Base-by-base conservation (phyloP, 2,113 vertebrate species). In the Nesogale talazaci region DNA sequence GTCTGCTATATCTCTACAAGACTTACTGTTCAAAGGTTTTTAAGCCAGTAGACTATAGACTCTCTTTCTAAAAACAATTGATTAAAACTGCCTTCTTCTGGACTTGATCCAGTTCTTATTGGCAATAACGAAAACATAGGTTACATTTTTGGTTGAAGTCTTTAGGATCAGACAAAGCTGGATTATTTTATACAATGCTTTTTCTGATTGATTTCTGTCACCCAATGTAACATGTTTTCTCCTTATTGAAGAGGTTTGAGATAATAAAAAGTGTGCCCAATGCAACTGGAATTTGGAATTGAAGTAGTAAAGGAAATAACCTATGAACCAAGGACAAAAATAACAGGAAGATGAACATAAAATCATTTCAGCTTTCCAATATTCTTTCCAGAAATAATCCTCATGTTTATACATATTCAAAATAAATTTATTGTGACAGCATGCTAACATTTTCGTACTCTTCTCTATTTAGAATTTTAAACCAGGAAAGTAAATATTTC, bases 1-100 rank as follows among this genome's bases (percentile, higher is more conserved):
- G 84, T 88, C 77, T 93, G 87, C 95, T 94, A 59, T 96, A 92
- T 94, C 90, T 95, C 88, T 94, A 85, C 70, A 88, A 97, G 96
- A 97, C 93, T 94, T 95, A 96, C 56, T 93, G 83, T 92, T 96
- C 7, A 52, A 96, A 95, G 81, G 91, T 93, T 96, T 96, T 96
- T 84, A 94, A 85, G 87, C 80, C 89, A 95, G 81, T 87, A 78
- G 87, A 74, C 88, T 93, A 96, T 94, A 96, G 94, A 96, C 91
- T 94, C 75, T 95, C 23, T 22, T 90, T 70, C 75, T 91, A 92
- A 95, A 95, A 96, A 96, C 92, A 96, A 96, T 95, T 93, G 94
- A 95, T 96, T 96, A 88, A 95, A 93, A 87, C 72, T 79, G 89
- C 80, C 65, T 90, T 12, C 52, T 88, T 93, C 67, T 91, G 94